Conservation (phyloP, 2,113 vertebrate species). For the Physeter macrocephalus region DNA sequence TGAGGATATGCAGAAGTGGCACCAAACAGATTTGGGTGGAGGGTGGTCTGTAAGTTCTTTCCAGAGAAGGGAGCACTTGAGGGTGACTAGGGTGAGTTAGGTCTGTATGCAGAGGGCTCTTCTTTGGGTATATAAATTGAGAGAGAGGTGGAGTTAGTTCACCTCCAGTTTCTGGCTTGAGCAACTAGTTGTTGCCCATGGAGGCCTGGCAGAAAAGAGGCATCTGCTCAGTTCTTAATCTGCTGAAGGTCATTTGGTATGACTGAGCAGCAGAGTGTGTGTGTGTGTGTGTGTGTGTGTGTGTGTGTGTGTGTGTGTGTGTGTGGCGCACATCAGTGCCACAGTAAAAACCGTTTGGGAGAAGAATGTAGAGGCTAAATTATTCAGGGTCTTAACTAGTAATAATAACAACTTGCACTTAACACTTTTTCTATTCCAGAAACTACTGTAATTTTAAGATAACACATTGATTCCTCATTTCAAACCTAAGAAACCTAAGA, state of each 20-base stretch:
- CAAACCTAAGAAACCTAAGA: not conserved
- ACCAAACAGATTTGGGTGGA: not conserved
- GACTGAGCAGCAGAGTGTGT: too few relatives aligned
- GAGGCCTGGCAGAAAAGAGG: not conserved
- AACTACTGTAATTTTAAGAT: not conserved
- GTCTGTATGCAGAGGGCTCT: not conserved
- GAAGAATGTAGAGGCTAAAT: not conserved
- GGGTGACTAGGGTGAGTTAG: not conserved
- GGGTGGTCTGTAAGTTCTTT: not conserved
- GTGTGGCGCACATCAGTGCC: accelerated
- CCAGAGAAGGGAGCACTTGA: not conserved
- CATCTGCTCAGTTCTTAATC: not conserved
- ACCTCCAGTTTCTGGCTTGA: not conserved
- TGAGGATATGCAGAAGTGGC: not conserved
- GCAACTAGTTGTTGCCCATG: not conserved
- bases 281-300: not conserved
- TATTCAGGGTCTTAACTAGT: not conserved
- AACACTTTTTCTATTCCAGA: not conserved
- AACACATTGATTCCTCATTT: not conserved
- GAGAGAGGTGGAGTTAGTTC: not conserved
- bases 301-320: too few relatives aligned
- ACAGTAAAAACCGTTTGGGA: not conserved
- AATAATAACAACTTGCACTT: not conserved
- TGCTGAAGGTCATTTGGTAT: not conserved
- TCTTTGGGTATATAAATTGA: not conserved